Percentiles rank a stretch among this genome's conserved stretches.
phyloP scores from a whole-genome alignment of 2,113 vertebrate species.

The Cynopterus brachyotis region DNA sequence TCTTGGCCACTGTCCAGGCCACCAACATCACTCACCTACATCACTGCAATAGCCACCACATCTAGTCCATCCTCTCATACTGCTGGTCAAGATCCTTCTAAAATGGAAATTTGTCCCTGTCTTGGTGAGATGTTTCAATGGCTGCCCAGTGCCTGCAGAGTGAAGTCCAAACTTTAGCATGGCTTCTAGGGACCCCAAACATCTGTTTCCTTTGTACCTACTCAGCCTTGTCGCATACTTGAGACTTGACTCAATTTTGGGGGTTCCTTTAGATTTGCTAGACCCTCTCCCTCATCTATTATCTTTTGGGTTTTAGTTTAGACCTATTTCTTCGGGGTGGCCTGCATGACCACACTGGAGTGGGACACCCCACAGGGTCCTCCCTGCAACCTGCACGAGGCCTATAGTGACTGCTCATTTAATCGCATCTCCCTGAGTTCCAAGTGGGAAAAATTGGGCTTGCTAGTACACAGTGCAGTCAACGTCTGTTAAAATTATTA shows the following conservation, averaged over 20 bases:
- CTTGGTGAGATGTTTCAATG: neutral
- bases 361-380: neutral
- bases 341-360: neutral
- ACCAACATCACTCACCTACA: neutral
- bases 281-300: neutral
- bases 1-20: fast-evolving
- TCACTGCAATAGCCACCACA: neutral
- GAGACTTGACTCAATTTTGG: neutral
- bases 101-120: fast-evolving
- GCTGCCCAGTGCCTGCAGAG: neutral
- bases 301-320: neutral
- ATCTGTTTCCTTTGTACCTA: neutral
- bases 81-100: neutral
- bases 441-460: neutral
- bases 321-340: neutral
- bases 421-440: neutral
- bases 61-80: neutral
- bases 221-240: too few species aligned
- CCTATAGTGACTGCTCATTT: neutral
- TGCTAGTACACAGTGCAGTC: neutral
- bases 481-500: neutral
- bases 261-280: neutral
- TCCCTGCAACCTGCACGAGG: neutral
- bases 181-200: neutral
- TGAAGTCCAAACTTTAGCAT: neutral